A percentile compares a stretch with the other conserved stretches of the same genome.
phyloP scores from a whole-genome alignment of 1,140 invertebrate species.

The Drosophila azteca region DNA sequence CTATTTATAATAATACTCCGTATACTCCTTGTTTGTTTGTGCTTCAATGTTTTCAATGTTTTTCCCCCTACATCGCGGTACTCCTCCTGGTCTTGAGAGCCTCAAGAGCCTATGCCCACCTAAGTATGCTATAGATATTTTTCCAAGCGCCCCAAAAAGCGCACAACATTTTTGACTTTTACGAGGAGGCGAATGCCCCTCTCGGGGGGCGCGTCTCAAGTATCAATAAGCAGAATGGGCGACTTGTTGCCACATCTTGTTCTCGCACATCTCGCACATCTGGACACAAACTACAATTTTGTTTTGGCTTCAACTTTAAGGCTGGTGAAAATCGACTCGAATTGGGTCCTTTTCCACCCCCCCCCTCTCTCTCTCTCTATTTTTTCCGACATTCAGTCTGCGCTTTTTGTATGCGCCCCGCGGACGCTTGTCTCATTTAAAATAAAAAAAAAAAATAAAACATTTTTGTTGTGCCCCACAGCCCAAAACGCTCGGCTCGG shows the following conservation, averaged over 20 bases:
- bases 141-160: slow-evolving; percentile 27
- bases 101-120: slow-evolving; percentile 31
- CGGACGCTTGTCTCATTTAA: slow-evolving; percentile 40
- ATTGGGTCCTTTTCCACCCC: slow-evolving; percentile 21
- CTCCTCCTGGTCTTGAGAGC: too few relatives aligned
- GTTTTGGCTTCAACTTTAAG: slow-evolving; percentile 72
- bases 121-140: slow-evolving; percentile 72
- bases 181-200: slow-evolving; percentile 23
- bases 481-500: slow-evolving; percentile 18
- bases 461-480: slow-evolving; percentile 21
- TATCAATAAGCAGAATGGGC: slow-evolving; percentile 66
- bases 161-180: slow-evolving; percentile 56
- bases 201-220: slow-evolving; percentile 48
- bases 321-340: slow-evolving; percentile 10
- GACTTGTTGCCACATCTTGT: slow-evolving; percentile 59
- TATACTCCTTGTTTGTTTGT: slow-evolving; percentile 38
- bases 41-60: slow-evolving; percentile 36
- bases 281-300: slow-evolving; percentile 52
- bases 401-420: slow-evolving; percentile 52
- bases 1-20: slow-evolving; percentile 17
- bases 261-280: neutral
- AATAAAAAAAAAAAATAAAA: neutral
- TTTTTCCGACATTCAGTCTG: slow-evolving; percentile 35
- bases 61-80: slow-evolving; percentile 28
- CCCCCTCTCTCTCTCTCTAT: slow-evolving; percentile 14